These are phyloP conservation scores for Pristionchus fissidentatus DNA, from an alignment of 2,888 invertebrate species.

Conservation along the genomic window DNA sequence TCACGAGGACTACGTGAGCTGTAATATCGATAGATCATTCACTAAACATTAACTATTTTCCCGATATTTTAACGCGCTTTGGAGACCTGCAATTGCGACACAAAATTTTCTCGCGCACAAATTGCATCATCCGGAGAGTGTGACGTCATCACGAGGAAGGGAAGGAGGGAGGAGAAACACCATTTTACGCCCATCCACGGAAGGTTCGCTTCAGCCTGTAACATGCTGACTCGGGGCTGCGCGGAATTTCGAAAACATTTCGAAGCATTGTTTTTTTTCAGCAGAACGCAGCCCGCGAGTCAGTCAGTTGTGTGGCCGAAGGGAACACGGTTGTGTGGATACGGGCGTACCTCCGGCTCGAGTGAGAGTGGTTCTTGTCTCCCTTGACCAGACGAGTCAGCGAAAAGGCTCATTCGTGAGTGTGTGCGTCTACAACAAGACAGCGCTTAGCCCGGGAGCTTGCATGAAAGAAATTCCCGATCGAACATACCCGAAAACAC, in stretches of 20 bases:
- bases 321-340: constrained; percentile 37
- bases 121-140: background rate
- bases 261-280: no score
- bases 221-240: constrained; percentile 25
- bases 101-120: constrained; percentile 32
- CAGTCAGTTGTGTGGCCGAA: constrained; percentile 41
- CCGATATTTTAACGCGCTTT: constrained; percentile 24
- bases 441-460: constrained; percentile 32
- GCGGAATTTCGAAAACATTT: background rate
- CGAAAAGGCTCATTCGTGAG: constrained; percentile 14
- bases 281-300: constrained; percentile 4
- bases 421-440: constrained; percentile 50
- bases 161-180: background rate
- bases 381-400: constrained; percentile 2
- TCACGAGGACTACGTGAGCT: constrained; percentile 38
- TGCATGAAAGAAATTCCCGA: no score
- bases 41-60: background rate
- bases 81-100: constrained; percentile 47
- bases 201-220: constrained; percentile 49
- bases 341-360: constrained; percentile 49
- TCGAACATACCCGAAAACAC: background rate
- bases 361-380: no score
- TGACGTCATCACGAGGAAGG: background rate
- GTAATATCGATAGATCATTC: background rate
- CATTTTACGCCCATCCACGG: constrained; percentile 43